Percentiles rank a stretch among this genome's conserved stretches.
Evolutionary conservation across 2,888 invertebrate genomes (phyloP).

Genomic region (Mylabris sibirica): DNA sequence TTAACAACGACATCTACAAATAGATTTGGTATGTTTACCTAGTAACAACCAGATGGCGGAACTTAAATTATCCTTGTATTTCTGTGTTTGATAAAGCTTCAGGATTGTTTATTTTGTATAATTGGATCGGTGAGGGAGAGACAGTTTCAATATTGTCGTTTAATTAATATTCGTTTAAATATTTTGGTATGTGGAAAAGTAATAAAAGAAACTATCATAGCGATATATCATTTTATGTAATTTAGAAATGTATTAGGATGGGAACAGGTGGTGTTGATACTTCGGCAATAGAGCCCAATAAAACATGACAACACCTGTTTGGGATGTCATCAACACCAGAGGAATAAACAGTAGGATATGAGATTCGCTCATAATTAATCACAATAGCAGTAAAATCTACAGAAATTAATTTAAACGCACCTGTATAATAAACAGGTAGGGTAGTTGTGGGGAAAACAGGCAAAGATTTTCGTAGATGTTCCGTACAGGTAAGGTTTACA

Average conservation of each 20-base stretch:
- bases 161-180: neutral
- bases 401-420: neutral
- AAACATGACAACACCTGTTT: slow-evolving; percentile 41
- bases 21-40: slow-evolving; percentile 2
- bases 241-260: slow-evolving; percentile 29
- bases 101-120: slow-evolving; percentile 25
- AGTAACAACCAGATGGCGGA: slow-evolving; percentile 28
- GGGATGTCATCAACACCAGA: slow-evolving; percentile 4
- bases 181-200: neutral
- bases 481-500: slow-evolving; percentile 29
- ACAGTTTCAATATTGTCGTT: slow-evolving; percentile 20
- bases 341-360: slow-evolving; percentile 12
- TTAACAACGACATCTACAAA: slow-evolving; percentile 20
- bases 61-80: neutral
- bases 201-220: neutral
- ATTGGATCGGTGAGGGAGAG: slow-evolving; percentile 29
- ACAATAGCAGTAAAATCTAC: neutral
- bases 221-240: slow-evolving; percentile 3
- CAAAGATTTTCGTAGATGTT: neutral
- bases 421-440: too few species aligned
- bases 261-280: slow-evolving; percentile 32
- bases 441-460: too few species aligned
- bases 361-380: slow-evolving; percentile 12
- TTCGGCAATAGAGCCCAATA: slow-evolving; percentile 32
- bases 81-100: neutral